Conservation (phyloP, 2,113 vertebrate species). For the Apodemus sylvaticus region DNA sequence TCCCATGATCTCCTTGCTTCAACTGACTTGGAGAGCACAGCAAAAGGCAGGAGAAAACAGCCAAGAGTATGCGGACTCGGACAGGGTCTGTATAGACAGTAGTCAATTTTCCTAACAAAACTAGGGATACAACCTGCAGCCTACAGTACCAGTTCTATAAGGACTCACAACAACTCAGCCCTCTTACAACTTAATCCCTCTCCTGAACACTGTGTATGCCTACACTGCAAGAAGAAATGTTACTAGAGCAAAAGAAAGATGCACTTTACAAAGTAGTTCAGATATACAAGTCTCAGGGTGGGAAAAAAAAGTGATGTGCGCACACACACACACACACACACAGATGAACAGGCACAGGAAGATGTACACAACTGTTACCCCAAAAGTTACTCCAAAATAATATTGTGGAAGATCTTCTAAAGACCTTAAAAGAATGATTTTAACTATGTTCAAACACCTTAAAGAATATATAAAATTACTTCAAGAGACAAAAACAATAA, state of each 20-base stretch:
- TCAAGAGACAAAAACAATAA: not conserved
- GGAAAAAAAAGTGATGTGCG: no score
- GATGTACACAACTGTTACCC: not conserved
- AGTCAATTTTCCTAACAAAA: not conserved
- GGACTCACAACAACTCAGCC: not conserved
- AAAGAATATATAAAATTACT: not conserved
- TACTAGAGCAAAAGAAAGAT: not conserved
- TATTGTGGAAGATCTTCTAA: not conserved
- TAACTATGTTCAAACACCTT: not conserved
- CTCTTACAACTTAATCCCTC: not conserved
- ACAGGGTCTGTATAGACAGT: not conserved
- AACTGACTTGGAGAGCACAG: not conserved
- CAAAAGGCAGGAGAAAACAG: not conserved
- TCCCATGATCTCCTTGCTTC: not conserved
- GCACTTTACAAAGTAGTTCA: not conserved
- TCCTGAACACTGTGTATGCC: not conserved
- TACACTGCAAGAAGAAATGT: not conserved
- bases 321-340: not conserved
- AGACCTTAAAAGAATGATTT: not conserved
- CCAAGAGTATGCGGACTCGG: not conserved
- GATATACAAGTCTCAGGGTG: not conserved
- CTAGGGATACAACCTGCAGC: no score
- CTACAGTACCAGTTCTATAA: not conserved
- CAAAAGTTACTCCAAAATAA: not conserved
- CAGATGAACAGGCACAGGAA: not conserved